A percentile compares a stretch with the other conserved stretches of the same genome.
These are phyloP conservation scores for Coturnix japonica DNA, from an alignment of 2,113 vertebrate species.

Conservation along the genomic window DNA sequence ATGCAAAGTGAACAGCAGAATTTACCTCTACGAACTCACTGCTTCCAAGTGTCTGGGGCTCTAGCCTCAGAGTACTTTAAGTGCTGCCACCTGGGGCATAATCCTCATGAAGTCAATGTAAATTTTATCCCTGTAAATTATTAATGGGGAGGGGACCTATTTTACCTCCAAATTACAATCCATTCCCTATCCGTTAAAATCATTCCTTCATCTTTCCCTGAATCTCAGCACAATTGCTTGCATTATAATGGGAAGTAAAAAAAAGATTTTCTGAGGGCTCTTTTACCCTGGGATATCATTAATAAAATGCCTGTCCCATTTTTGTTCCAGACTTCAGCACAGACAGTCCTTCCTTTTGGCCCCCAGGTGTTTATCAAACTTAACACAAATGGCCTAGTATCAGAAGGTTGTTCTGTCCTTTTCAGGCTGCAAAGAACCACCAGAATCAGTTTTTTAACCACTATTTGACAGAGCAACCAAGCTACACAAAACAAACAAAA, in stretches of 20 bases:
- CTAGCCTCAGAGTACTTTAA: background rate
- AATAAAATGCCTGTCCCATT: background rate
- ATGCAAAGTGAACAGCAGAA: background rate
- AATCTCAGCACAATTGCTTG: background rate
- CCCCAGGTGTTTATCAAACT: background rate
- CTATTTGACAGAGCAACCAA: background rate
- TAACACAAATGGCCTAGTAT: background rate
- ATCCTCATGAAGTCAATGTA: background rate
- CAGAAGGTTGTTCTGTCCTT: background rate
- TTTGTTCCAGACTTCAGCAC: background rate
- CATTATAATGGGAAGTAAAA: background rate
- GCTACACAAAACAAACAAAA: background rate
- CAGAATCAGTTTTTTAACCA: background rate
- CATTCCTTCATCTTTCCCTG: background rate
- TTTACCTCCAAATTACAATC: slow-evolving; percentile 13
- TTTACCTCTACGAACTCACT: background rate
- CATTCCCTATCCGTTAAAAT: background rate
- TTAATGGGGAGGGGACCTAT: background rate
- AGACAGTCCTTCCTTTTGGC: background rate
- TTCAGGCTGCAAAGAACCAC: background rate
- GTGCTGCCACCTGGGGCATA: background rate
- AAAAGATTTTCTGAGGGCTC: background rate
- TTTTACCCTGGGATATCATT: background rate
- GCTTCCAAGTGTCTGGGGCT: background rate
- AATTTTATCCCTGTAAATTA: background rate